Evolutionary conservation across 2,797 vertebrate genomes (phyloP), one percentile per base, ranked within the genome.

Genomic region (Hydrocynus forskahlii): DNA sequence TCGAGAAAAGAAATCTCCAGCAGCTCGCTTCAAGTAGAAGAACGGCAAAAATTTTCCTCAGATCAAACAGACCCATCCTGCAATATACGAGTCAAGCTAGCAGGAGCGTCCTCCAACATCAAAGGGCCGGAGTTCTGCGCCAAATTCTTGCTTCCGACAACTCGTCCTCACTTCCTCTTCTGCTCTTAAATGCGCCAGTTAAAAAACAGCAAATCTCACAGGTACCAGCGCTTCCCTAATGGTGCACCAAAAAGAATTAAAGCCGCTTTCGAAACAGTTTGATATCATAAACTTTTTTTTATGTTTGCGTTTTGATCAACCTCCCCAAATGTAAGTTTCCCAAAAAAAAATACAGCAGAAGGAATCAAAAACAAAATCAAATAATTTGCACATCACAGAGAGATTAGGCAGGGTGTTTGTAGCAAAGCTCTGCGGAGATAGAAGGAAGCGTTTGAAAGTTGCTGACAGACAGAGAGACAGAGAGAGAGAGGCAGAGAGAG

Each of bases 381-480:
- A 83, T 85, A 80, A 79, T 86, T 87, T 80, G 75, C 67, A 86
- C 81, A 79, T 75, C 76, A 82, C 62, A 88, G 69, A 60, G 69
- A 45, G 75, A 79, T 84, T 64, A 80, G 77, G 57, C 64, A 66
- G 76, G n/a, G 68, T 73, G 84, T 81, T 75, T 84, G 75, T 63
- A 78, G 25, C 45, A 57, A 75, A 64, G 81, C 83, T 89, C 81
- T 59, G 79, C 43, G 83, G 75, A 86, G 79, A 91, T 71, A 84
- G 48, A 82, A 38, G 25, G 78, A 79, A 69, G 63, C 40, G 73
- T 79, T 79, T 85, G 79, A 87, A 89, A 81, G 52, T 67, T 81
- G 83, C 69, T 86, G 86, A 87, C 81, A 82, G 83, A 71, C 64
- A 77, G 9, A 40, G 19, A n/a, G 16, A 62, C 75, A 76, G 21